Base-by-base conservation (phyloP, 2,113 vertebrate species). In the Cheirogaleus medius region DNA sequence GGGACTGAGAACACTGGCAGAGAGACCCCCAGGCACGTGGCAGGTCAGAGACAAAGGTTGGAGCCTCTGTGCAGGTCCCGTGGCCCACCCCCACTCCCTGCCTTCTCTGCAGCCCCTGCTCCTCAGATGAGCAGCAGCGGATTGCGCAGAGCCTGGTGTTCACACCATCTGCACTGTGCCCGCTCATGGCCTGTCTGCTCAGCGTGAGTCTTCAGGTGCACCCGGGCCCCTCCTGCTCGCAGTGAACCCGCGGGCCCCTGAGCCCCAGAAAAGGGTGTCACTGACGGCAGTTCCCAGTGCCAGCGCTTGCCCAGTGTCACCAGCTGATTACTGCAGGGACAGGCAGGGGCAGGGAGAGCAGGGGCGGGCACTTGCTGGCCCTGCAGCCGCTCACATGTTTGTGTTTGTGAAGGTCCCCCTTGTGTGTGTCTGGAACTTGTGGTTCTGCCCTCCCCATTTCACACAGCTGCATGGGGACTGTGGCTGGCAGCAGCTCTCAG, bases 101-200 rank as follows among this genome's bases (percentile, higher is more conserved):
- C n/a, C 25, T 27, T 29, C 25, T 29, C 14, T 15, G 11, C 27
- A 4, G 37, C 37, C 66, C 32, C 4, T 74, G 76, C 17, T 80
- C 39, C 78, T 44, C 66, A 9, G 34, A 11, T 14, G 88, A 39
- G 15, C 58, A 29, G 6, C 32, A 20, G 25, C 6, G 13, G 5
- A 32, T 37, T 4, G 25, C 8, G 32, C 9, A 29, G 39, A 25
- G 54, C 56, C 52, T 29, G 34, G 17, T 58, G 15, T 58, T 3
- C 34, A 11, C 49, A 5, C 1, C 23, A 5, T n/a, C 42, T 11
- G 1, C n/a, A 3, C 12, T 8, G 37, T 37, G 14, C 39, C 17
- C 25, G 34, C 37, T n/a, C 20, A 44, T 1, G 9, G 14, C 37
- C 21, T 25, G 49, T 10, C 77, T 47, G 39, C 58, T 39, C 5